Conservation (phyloP, 2,113 vertebrate species). For the Callipepla californica region DNA sequence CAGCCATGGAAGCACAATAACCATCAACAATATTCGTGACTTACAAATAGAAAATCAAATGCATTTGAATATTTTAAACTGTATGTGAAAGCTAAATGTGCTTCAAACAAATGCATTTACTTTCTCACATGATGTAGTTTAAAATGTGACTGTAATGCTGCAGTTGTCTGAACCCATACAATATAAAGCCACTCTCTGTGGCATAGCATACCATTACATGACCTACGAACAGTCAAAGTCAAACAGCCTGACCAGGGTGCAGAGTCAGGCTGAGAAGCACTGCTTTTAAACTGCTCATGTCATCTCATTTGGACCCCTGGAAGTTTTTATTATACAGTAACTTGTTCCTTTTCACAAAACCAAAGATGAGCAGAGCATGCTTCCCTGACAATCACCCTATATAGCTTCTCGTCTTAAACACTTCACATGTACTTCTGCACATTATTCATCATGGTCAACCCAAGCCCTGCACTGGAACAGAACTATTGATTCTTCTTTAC, state of each 20-base stretch:
- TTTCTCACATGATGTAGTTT: not conserved
- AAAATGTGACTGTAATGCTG: not conserved
- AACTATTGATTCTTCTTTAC: not conserved
- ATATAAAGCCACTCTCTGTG: not conserved
- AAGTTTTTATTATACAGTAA: not conserved
- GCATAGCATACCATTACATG: not conserved
- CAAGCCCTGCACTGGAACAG: not conserved
- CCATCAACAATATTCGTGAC: not conserved
- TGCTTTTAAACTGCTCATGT: not conserved
- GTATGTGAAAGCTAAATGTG: not conserved
- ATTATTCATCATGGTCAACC: conserved; percentile 16
- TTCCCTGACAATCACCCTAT: not conserved
- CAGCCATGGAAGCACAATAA: not conserved
- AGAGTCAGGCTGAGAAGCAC: not conserved
- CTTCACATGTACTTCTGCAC: conserved; percentile 5
- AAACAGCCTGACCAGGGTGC: not conserved
- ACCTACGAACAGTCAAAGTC: not conserved
- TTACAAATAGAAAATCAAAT: not conserved
- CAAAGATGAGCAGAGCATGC: not conserved
- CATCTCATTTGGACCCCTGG: not conserved
- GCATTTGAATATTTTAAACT: not conserved
- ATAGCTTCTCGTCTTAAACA: not conserved
- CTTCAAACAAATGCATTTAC: not conserved
- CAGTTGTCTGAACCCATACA: not conserved
- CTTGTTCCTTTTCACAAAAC: conserved; percentile 32